Base-by-base conservation (phyloP, 1,140 invertebrate genomes). In the Ceratosolen fusciceps region DNA sequence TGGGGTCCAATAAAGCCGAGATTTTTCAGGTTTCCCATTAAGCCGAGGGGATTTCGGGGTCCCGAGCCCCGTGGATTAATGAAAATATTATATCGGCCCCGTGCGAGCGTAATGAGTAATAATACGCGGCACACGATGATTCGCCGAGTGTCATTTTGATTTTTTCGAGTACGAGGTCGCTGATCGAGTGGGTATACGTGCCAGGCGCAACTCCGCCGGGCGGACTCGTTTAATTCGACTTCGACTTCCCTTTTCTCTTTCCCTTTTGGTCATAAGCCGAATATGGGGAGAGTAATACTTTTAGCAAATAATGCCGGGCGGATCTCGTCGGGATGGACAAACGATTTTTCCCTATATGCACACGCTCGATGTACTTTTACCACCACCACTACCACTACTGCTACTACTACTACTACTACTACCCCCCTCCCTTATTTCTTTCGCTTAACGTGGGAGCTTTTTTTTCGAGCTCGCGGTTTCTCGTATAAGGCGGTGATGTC, bases 281-380 rank as follows among this genome's bases (percentile, higher is more conserved):
- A n/a, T n/a, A n/a, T n/a, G n/a, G n/a, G n/a, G n/a, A n/a, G 19
- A 65, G 37, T 37, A 65, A 65, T 12, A 19, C 31, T n/a, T 37
- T 65, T 24, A 65, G 60, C 3, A 65, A 65, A 37, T 65, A 65
- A 65, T 37, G 60, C 34, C 31, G 5, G n/a, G n/a, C n/a, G 31
- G 26, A 65, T 37, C 14, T 65, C 10, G 37, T 37, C 14, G 21
- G 14, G 31, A 9, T 0, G 31, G 31, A 21, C 31, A 65, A 65
- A 8, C 34, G 31, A 65, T 65, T 2, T 31, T 65, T 10, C 7
- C 8, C 1, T 37, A 10, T 37, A 37, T 9, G 8, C n/a, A 37
- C 21, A 65, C 37, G 5, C 5, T 7, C 29, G 31, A 65, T 14
- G 16, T n/a, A n/a, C n/a, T n/a, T n/a, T n/a, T n/a, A n/a, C n/a